Percentiles rank a stretch among this genome's conserved stretches.
Conservation (phyloP, 2,888 invertebrate genomes). For the Hypomecis atomaria region DNA sequence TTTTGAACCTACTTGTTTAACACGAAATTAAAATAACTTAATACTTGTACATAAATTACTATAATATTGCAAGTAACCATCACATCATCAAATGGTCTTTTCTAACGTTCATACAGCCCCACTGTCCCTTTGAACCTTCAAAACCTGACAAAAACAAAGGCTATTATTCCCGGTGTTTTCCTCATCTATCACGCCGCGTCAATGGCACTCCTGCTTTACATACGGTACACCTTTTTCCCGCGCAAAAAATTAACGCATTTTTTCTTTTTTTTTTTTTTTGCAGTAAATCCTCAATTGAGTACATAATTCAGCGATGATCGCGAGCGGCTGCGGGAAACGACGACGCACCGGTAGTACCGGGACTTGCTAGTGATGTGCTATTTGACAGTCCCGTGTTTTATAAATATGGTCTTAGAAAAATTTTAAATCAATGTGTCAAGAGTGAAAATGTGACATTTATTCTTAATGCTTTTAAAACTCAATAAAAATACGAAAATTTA, state of each 20-base stretch:
- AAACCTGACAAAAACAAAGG: conserved; percentile 2
- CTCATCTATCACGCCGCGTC: conserved; percentile 20
- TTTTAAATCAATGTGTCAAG: too few relatives aligned
- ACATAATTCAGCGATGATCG: conserved; percentile 62
- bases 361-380: conserved; percentile 14
- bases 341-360: conserved; percentile 15
- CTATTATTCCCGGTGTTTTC: conserved; percentile 4
- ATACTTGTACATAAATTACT: too few relatives aligned
- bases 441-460: too few relatives aligned
- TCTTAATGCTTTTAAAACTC: too few relatives aligned
- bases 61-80: too few relatives aligned
- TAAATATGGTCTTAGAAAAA: too few relatives aligned
- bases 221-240: conserved; percentile 13
- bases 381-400: background rate
- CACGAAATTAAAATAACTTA: too few relatives aligned
- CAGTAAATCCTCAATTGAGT: conserved; percentile 46
- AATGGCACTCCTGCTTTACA: conserved; percentile 22
- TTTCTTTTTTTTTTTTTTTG: conserved; percentile 17
- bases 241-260: conserved; percentile 38
- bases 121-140: background rate
- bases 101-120: too few relatives aligned
- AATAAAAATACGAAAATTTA: too few relatives aligned
- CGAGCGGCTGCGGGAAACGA: conserved; percentile 60
- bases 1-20: too few relatives aligned
- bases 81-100: too few relatives aligned